Evolutionary conservation across 1,140 invertebrate genomes (phyloP), one percentile per base, ranked within the genome.

Genomic region (Sarcophaga peregrina): DNA sequence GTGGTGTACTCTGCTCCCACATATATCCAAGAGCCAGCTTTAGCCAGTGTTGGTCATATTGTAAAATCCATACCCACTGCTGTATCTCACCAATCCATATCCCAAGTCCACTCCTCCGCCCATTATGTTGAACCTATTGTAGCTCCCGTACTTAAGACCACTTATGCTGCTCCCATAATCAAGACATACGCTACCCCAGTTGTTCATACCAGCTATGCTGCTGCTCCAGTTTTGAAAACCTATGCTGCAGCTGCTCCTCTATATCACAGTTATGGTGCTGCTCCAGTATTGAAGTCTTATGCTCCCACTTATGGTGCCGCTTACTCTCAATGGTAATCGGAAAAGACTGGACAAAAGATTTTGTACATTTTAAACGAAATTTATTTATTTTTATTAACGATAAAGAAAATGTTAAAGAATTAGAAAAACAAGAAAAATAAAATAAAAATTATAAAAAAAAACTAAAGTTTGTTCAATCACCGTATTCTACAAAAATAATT

Each of bases 61-160:
- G 85, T 87, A 1, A 87, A 91, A 73, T 88, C 89, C n/a, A 88
- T 91, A 82, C 89, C 89, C 83, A 90, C 91, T 15, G 90, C 88
- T 48, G 90, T 92, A 13, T 91, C 91, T 25, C 92, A 92, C 83
- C 91, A 92, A 58, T 52, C 48, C 47, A 50, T 52, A 2, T 80
- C 76, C 17, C 47, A 52, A 17, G 76, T 80, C 8, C 76, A 84
- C 46, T 48, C 47, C 20, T 54, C 48, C 15, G 20, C 81, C 20
- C 45, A 68, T 48, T 45, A 47, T 20, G 62, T 73, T 3, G n/a
- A 68, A 82, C 83, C 68, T 50, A 47, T 54, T 45, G 83, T 83
- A 15, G 80, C 83, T 82, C 83, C 83, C 68, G 58, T 81, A 17
- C 46, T 82, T 46, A 37, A 80, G n/a, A 73, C 75, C 83, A 75